Base-by-base conservation (phyloP, 1,140 invertebrate genomes). In the Solenopsis invicta region DNA sequence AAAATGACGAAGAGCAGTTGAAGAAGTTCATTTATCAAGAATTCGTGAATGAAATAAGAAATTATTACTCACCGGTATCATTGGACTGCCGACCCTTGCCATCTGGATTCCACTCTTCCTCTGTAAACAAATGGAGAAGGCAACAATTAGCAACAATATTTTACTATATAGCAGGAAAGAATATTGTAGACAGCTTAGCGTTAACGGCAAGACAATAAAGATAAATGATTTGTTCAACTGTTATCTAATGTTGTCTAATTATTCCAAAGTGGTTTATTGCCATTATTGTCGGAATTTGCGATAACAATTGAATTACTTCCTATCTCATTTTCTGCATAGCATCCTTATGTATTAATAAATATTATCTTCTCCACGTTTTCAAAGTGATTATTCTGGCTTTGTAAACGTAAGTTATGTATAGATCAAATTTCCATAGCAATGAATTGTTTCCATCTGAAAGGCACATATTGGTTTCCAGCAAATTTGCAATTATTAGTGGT, bases 51-150 rank as follows among this genome's bases (percentile, higher is more conserved):
- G 18, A 74, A 59, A 71, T 37, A 24, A 67, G 48, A 66, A n/a
- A 2, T 41, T 29, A 80, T 16, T 66, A 94, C 94, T 94, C 91
- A 96, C 95, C 95, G 87, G 91, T 92, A 80, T 96, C 95, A 87
- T 95, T 94, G 69, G 94, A 93, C 78, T 94, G 94, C 29, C 94
- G 94, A 88, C 93, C 93, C 92, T 95, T 95, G 85, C 95, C 94
- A 92, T 95, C 95, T 69, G 94, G 93, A 92, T 94, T 95, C 95
- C 95, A 96, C 93, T 96, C 95, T 93, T 95, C 95, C 69, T 96
- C 95, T 96, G 91, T 54, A 95, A 92, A 88, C 92, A 90, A 91
- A 92, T 84, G 41, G 69, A 88, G 89, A 91, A 62, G 64, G 71
- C 45, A 61, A 8, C 29, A 52, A 84, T 84, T 84, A 84, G 37